Conservation (phyloP, 2,888 invertebrate species). For the Pristionchus maxplancki region DNA sequence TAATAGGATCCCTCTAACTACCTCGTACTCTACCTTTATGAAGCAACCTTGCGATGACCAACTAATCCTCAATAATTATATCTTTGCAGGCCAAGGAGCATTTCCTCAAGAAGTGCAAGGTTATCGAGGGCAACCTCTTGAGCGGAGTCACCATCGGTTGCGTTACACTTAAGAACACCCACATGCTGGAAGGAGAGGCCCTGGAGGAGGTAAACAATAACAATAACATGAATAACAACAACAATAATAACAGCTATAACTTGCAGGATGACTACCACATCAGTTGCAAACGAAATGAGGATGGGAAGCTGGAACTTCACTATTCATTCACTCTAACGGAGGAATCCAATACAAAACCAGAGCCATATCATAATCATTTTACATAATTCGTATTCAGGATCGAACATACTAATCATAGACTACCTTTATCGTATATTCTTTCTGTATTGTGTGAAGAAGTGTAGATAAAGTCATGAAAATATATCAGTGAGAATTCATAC, state of each 20-base stretch:
- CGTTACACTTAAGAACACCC: not conserved
- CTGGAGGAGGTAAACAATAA: not conserved
- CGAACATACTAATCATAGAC: not conserved
- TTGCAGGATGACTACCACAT: slow-evolving; percentile 22
- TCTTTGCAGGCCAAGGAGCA: not conserved
- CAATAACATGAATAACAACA: too few relatives aligned
- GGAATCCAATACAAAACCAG: too few relatives aligned
- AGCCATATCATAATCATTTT: not conserved
- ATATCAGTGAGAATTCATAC: too few relatives aligned
- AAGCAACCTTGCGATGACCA: too few relatives aligned
- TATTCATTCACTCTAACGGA: not conserved
- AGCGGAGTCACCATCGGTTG: not conserved
- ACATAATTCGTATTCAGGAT: not conserved
- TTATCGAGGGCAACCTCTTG: not conserved
- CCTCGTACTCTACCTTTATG: too few relatives aligned
- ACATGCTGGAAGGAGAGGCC: not conserved
- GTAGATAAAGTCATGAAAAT: slow-evolving; percentile 28
- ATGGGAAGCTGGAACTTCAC: not conserved
- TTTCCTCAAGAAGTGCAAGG: slow-evolving; percentile 6
- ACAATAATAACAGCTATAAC: too few relatives aligned
- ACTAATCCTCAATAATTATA: too few relatives aligned
- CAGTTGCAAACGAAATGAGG: not conserved
- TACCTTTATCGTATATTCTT: slow-evolving; percentile 27
- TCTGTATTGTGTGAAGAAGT: not conserved
- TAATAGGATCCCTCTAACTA: too few relatives aligned